These are phyloP conservation scores for Panzeria rudis DNA, from an alignment of 2,888 invertebrate genomes.

Conservation along the genomic window DNA sequence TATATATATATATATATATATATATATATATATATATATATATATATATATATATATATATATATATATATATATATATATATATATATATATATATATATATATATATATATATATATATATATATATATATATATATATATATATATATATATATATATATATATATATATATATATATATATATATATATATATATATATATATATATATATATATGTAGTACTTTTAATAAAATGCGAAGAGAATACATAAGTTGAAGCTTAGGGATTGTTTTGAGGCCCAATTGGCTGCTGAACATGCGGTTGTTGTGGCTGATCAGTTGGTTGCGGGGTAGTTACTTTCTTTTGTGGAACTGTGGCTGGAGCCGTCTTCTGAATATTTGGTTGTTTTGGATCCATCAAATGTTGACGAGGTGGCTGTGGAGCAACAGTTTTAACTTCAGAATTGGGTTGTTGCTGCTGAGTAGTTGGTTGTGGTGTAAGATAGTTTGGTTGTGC, in stretches of 20 bases:
- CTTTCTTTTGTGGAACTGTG: conserved; percentile 5
- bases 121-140: background rate
- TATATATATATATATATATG: background rate
- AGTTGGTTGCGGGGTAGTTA: conserved; percentile 12
- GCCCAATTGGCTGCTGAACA: conserved; percentile 19
- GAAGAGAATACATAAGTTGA: background rate
- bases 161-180: background rate
- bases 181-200: background rate
- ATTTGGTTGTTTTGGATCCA: background rate
- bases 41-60: background rate
- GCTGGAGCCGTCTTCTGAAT: background rate
- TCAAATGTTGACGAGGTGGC: background rate
- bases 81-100: background rate
- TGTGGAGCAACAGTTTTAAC: background rate
- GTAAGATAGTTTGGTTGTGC: background rate
- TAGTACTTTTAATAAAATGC: conserved; percentile 56
- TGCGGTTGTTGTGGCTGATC: conserved; percentile 18
- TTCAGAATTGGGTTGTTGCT: background rate
- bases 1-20: background rate
- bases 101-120: background rate
- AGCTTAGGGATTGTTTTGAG: conserved; percentile 53
- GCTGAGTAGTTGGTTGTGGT: background rate
- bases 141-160: background rate
- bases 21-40: background rate
- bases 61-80: background rate